These are phyloP conservation scores for Diachrysia chrysitis DNA, from an alignment of 2,888 invertebrate species.

Conservation along the genomic window DNA sequence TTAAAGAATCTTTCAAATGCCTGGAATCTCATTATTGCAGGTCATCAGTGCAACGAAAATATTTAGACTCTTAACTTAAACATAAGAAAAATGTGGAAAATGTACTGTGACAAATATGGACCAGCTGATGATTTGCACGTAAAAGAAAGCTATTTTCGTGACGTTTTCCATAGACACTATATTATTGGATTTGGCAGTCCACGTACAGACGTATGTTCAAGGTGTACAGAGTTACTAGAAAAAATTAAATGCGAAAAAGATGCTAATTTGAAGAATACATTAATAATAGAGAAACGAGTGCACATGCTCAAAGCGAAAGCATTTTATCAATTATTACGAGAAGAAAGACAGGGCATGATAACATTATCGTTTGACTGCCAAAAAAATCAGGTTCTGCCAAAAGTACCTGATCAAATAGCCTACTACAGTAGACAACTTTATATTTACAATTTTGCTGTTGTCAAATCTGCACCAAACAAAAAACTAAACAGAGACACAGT, in stretches of 20 bases:
- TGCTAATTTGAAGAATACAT: not conserved
- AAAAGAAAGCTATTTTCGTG: slow-evolving; percentile 19
- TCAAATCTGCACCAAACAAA: slow-evolving; percentile 5
- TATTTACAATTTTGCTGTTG: slow-evolving; percentile 6
- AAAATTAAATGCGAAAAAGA: slow-evolving; percentile 10
- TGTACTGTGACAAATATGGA: slow-evolving; percentile 2
- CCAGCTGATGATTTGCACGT: slow-evolving; percentile 2
- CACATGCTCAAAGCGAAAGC: slow-evolving; percentile 30
- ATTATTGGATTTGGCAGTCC: slow-evolving; percentile 18
- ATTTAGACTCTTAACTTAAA: slow-evolving; percentile 27
- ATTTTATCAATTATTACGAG: slow-evolving; percentile 14
- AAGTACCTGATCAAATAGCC: slow-evolving; percentile 15
- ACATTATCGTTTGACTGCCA: slow-evolving; percentile 18
- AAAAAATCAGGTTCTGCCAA: slow-evolving; percentile 49
- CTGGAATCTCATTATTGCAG: slow-evolving; percentile 30
- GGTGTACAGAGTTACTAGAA: slow-evolving; percentile 13
- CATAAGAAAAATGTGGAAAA: slow-evolving; percentile 26
- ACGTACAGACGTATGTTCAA: slow-evolving; percentile 20
- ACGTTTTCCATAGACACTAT: slow-evolving; percentile 23
- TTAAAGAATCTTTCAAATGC: slow-evolving; percentile 25
- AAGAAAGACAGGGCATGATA: not conserved
- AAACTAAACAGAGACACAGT: not conserved
- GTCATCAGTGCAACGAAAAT: slow-evolving; percentile 17
- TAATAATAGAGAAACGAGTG: slow-evolving; percentile 15
- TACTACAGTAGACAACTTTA: slow-evolving; percentile 20